Base-by-base conservation (phyloP, 2,888 invertebrate species). In the Aethes cnicana region DNA sequence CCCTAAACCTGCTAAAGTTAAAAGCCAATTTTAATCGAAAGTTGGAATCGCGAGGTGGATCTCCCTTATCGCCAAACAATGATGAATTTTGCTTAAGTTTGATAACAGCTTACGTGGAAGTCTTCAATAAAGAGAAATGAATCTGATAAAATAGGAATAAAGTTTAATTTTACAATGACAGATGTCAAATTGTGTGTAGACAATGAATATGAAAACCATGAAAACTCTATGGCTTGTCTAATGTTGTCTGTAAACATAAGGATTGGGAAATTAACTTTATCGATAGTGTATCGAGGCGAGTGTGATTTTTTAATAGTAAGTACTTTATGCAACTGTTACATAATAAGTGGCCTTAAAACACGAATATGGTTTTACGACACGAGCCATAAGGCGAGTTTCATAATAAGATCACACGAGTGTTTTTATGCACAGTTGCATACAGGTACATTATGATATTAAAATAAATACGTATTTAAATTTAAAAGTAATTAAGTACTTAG, bases 231-330 rank as follows among this genome's bases (percentile, higher is more conserved):
- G 7, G 41, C 36, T 28, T 25, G 53, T 53, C 48, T 39, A 53
- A 44, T 44, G 42, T 46, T 39, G 41, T 32, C 23, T 46, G 41
- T 47, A 53, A 56, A 53, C 46, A 53, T 46, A 43, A 16, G 46
- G 30, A 28, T 39, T 26, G 21, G 25, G 18, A 49, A 53, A 53
- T 56, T 53, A 56, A 53, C 49, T 53, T 47, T 46, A 36, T 49
- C 30, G 32, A 25, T 47, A 48, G 44, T 44, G 50, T 46, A 44
- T 50, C 23, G 21, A 23, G 26, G 21, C 28, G 14, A 8, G 11
- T 7, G 8, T 8, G 18, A 25, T 26, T 8, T 30, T 6, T 4
- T 14, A 14, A 20, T 26, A 28, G 6, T 12, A 37, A n/a, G 37
- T 37, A 1, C n/a, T n/a, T n/a, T n/a, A n/a, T n/a, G n/a, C n/a